A percentile compares a stretch with the other conserved stretches of the same genome.
Conservation (phyloP, 2,888 invertebrate genomes). For the Serrognathus titanus region DNA sequence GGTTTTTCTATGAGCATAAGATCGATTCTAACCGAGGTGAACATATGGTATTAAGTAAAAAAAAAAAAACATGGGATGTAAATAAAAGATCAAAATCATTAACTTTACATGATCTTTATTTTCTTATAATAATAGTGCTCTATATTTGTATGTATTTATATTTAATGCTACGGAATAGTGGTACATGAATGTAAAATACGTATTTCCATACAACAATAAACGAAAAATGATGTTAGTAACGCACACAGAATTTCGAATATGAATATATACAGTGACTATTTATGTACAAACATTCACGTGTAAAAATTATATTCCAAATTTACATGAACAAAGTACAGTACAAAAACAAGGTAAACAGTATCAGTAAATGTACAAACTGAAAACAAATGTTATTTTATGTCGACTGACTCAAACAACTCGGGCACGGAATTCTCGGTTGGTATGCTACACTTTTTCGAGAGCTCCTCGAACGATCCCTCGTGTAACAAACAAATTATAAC, state of each 20-base stretch:
- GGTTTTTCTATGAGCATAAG: no score
- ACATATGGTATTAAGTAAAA: no score
- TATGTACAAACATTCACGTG: neutral
- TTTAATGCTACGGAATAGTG: neutral
- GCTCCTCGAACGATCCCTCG: constrained; percentile 51
- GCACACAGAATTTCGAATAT: neutral
- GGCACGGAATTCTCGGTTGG: neutral
- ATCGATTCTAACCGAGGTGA: no score
- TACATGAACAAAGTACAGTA: neutral
- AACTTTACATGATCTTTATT: no score
- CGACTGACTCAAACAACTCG: neutral
- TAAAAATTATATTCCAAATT: neutral
- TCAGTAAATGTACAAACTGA: neutral
- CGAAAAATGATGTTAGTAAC: no score
- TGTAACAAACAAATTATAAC: constrained; percentile 78
- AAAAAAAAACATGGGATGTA: no score
- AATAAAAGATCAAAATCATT: no score
- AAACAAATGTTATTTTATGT: constrained; percentile 1
- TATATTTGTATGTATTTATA: neutral
- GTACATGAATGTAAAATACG: neutral
- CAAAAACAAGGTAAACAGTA: neutral
- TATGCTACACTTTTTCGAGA: constrained; percentile 39
- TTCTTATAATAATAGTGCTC: no score
- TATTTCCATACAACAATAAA: no score
- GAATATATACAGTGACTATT: neutral